Evolutionary conservation across 2,113 vertebrate genomes (phyloP), one percentile per base, ranked within the genome.

Genomic region (Thamnaconus septentrionalis): DNA sequence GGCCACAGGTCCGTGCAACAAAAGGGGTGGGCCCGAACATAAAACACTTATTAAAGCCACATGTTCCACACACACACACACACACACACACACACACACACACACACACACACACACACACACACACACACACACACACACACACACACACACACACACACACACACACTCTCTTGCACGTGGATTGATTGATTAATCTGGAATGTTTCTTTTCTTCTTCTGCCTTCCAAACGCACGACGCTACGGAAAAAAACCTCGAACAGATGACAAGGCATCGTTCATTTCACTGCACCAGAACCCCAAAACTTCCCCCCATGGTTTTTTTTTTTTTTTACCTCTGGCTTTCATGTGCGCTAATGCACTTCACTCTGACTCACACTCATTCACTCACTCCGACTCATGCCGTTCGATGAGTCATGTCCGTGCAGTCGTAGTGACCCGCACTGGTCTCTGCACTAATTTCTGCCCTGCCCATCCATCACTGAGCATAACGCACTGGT

Each of bases 1-100:
- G 77, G 84, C 60, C 80, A 73, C 45, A 9, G 70, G 76, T 61
- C 62, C 79, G 57, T 82, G 64, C 56, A 72, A 56, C 6, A 61
- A 59, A 71, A 78, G 71, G 78, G 81, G 81, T 57, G 82, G 80
- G 79, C 62, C 9, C 7, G 48, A 65, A 73, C 70, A 75, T 53
- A 75, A 43, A 63, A 65, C 71, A 63, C 71, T 81, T 82, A 87
- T 86, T 84, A 66, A 80, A 87, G 78, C 80, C 88, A 87, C 79
- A 85, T 90, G 87, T 86, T 66, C 83, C 65, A 65, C 70, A 1
- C 61, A 78, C 18, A 31, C 1, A 56, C 7, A 31, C 43, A 39
- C 49, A 49, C 18, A 11, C 18, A 12, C 18, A 11, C n/a, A 4
- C n/a, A 12, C 50, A 12, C 10, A 4, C 10, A 12, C 10, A 6